Percentiles rank a stretch among this genome's conserved stretches.
Conservation (phyloP, 2,797 vertebrate species). For the Tokudaia tokunoshimensis region DNA sequence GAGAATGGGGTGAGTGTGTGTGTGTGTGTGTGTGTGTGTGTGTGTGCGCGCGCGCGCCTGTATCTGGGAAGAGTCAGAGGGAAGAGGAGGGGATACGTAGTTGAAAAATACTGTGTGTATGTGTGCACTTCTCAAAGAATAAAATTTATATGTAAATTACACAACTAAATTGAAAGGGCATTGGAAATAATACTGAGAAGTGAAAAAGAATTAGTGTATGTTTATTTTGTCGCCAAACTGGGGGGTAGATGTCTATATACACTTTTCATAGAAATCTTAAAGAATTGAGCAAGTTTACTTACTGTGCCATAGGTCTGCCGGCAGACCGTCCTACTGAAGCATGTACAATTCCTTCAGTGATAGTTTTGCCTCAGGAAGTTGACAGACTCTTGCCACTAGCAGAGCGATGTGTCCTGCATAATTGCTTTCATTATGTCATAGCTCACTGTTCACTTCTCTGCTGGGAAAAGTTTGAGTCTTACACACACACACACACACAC, state of each 20-base stretch:
- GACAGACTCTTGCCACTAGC: background rate
- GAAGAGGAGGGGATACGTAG: background rate
- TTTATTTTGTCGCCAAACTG: background rate
- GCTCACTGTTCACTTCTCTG: background rate
- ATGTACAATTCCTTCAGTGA: background rate
- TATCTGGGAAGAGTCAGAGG: background rate
- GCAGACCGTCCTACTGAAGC: background rate
- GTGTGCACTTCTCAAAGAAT: background rate
- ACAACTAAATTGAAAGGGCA: background rate
- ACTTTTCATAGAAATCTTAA: background rate
- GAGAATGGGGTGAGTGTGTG: background rate
- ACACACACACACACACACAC: background rate
- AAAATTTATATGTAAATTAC: background rate
- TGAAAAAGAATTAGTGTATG: background rate
- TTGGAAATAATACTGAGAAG: background rate
- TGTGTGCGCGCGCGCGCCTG: too few species aligned
- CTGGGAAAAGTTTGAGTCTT: background rate
- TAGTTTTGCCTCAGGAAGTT: background rate
- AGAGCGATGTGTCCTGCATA: background rate
- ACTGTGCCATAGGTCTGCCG: background rate
- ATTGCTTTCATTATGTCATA: background rate
- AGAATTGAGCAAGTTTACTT: background rate
- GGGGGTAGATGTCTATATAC: background rate
- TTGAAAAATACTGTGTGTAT: background rate
- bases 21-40: too few species aligned